Conservation (phyloP, 2,797 vertebrate genomes). For the Tokudaia muenninki region DNA sequence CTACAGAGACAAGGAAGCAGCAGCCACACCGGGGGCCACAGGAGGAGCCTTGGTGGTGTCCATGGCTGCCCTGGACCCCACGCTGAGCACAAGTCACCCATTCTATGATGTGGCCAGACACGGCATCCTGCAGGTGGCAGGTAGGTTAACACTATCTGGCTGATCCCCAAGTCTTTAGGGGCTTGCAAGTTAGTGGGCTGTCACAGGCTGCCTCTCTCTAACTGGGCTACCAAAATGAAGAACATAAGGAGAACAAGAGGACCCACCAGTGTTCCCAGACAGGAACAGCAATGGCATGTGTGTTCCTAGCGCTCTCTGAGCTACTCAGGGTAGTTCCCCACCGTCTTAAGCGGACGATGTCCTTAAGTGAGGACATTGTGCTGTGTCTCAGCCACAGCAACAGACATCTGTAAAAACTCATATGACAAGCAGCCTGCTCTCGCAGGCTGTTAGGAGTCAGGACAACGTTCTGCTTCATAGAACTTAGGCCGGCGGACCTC, state of each 20-base stretch:
- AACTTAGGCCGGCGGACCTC: neutral
- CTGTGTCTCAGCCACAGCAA: neutral
- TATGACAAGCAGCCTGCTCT: neutral
- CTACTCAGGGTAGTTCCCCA: neutral
- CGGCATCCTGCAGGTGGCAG: slow-evolving; percentile 93
- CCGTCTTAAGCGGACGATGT: neutral
- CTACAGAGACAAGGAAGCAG: slow-evolving; percentile 87
- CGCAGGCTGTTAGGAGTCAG: neutral
- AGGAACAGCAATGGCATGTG: neutral
- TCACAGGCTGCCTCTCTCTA: neutral
- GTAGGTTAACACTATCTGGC: slow-evolving; percentile 80
- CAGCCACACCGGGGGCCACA: slow-evolving; percentile 45
- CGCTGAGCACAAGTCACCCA: slow-evolving; percentile 88
- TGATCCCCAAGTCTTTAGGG: neutral
- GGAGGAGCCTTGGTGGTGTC: slow-evolving; percentile 21
- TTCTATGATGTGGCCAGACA: slow-evolving; percentile 94
- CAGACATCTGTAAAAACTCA: neutral
- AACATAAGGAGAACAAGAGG: neutral
- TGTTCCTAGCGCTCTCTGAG: neutral
- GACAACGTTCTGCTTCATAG: neutral
- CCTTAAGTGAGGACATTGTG: neutral
- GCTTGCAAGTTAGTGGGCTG: rapidly evolving
- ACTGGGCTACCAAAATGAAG: neutral
- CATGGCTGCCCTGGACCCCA: slow-evolving; percentile 13
- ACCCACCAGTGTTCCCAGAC: neutral